A percentile compares a stretch with the other conserved stretches of the same genome.
Conservation (phyloP, 2,113 vertebrate genomes). For the Cynoglossus semilaevis region DNA sequence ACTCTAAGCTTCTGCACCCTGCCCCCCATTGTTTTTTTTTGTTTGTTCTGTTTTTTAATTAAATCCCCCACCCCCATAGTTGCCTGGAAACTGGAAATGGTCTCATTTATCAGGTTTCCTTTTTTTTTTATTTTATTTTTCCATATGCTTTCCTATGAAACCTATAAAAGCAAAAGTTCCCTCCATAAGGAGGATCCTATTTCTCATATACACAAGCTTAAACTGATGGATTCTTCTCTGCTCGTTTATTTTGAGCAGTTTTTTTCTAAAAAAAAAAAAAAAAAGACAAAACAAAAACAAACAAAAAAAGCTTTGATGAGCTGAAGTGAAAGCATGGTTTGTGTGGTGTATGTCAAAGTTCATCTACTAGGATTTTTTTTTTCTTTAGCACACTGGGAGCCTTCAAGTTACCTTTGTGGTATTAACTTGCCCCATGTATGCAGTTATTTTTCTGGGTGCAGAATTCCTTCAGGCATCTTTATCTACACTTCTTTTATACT, state of each 20-base stretch:
- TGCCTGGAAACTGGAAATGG: constrained; percentile 51
- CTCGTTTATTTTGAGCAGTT: constrained; percentile 74
- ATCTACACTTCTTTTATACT: constrained; percentile 70
- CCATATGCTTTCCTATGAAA: constrained; percentile 71
- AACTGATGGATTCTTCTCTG: constrained; percentile 69
- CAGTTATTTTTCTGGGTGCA: constrained; percentile 71
- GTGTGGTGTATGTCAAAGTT: constrained; percentile 55
- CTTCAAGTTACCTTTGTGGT: constrained; percentile 64
- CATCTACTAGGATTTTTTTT: constrained; percentile 55
- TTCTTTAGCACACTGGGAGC: constrained; percentile 62
- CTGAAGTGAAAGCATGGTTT: constrained; percentile 68
- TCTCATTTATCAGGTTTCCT: constrained; percentile 51
- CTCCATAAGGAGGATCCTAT: constrained; percentile 75
- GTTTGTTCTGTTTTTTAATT: constrained; percentile 35
- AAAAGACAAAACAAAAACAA: too few relatives aligned
- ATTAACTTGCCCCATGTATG: constrained; percentile 62
- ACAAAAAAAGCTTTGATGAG: constrained; percentile 68
- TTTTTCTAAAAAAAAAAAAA: constrained; percentile 15
- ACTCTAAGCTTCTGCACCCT: constrained; percentile 43
- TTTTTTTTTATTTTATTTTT: constrained; percentile 4
- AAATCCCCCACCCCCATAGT: too few relatives aligned
- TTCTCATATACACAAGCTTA: constrained; percentile 67
- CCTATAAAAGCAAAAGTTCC: constrained; percentile 62
- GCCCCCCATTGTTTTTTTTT: constrained; percentile 25
- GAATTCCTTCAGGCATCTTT: constrained; percentile 78